Percentiles rank a stretch among this genome's conserved stretches.
Evolutionary conservation across 2,797 vertebrate genomes (phyloP).

Genomic region (Acomys russatus): DNA sequence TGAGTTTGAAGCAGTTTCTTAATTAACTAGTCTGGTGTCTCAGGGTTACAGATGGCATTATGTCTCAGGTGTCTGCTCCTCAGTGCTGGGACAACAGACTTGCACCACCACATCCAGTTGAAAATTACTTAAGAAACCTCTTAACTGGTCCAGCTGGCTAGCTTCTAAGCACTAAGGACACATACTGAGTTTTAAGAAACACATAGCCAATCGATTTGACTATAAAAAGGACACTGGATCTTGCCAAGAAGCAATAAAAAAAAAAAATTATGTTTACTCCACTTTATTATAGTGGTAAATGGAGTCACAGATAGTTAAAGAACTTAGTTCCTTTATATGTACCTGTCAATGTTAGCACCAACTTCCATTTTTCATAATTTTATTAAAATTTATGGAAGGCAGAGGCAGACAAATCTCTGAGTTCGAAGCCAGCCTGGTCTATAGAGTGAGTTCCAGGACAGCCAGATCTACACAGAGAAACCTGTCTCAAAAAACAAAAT

Average conservation of each 20-base stretch:
- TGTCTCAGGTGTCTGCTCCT: background rate
- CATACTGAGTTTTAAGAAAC: background rate
- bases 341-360: slow-evolving; percentile 22
- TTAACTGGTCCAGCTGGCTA: background rate
- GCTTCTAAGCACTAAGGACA: background rate
- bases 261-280: background rate
- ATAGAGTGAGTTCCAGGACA: background rate
- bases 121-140: slow-evolving; percentile 40
- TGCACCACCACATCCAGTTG: too few relatives aligned
- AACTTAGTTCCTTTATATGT: slow-evolving; percentile 47
- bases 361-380: slow-evolving; percentile 52
- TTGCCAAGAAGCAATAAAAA: slow-evolving; percentile 9
- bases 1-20: background rate
- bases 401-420: background rate
- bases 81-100: background rate
- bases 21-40: background rate
- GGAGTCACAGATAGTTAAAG: slow-evolving; percentile 29
- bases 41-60: background rate
- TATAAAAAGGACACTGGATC: slow-evolving; percentile 17
- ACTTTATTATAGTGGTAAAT: background rate
- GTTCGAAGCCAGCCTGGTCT: background rate
- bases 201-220: background rate
- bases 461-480: background rate
- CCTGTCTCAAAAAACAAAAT: background rate
- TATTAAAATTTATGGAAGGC: background rate